Percentiles rank a stretch among this genome's conserved stretches.
phyloP scores from a whole-genome alignment of 2,888 invertebrate genomes.

The Bellardia pandia region DNA sequence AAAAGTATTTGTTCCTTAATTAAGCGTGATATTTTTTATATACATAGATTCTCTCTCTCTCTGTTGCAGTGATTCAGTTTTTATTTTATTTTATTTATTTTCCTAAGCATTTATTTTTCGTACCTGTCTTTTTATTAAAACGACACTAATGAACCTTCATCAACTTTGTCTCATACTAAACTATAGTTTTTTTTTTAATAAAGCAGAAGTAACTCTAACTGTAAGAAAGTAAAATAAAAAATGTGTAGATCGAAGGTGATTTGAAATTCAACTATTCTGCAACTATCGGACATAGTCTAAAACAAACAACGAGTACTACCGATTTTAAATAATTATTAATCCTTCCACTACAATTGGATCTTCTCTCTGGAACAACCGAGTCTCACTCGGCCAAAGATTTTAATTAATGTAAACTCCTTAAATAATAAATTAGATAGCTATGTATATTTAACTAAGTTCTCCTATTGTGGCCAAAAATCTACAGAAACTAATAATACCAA shows the following conservation, averaged over 20 bases:
- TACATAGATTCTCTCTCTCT: not conserved
- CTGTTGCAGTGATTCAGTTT: not conserved
- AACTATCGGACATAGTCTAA: too few species aligned
- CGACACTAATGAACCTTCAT: conserved; percentile 16
- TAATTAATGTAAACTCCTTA: too few species aligned
- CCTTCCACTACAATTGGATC: too few species aligned
- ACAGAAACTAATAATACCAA: not conserved
- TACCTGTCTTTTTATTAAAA: not conserved
- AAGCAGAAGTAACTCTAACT: not conserved
- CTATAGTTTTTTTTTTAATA: not conserved
- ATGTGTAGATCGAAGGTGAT: too few species aligned
- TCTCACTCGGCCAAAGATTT: too few species aligned
- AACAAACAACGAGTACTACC: too few species aligned
- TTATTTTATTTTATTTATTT: not conserved
- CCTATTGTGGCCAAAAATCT: not conserved
- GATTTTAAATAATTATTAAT: too few species aligned
- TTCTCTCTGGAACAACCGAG: too few species aligned
- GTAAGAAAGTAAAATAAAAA: not conserved
- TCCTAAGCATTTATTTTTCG: not conserved
- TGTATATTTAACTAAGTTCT: too few species aligned
- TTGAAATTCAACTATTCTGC: too few species aligned
- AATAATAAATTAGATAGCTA: too few species aligned
- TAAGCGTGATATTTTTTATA: conserved; percentile 14
- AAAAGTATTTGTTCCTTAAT: conserved; percentile 1
- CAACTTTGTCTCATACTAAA: not conserved